These are phyloP conservation scores for Volucella inflata DNA, from an alignment of 2,888 invertebrate genomes.

Conservation along the genomic window DNA sequence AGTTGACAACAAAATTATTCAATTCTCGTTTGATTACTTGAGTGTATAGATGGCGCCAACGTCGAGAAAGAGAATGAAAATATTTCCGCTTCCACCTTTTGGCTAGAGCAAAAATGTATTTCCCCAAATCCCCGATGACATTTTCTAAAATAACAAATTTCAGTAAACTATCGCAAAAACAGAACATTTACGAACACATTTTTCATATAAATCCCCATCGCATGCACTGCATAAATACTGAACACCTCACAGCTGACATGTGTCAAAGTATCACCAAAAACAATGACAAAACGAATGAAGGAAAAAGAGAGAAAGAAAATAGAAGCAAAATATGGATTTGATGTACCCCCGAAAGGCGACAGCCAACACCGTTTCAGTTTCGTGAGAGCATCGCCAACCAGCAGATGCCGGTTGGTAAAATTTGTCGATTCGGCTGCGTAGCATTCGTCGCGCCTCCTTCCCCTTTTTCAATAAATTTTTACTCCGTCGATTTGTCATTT, in stretches of 20 bases:
- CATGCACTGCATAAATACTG: constrained; percentile 49
- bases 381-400: constrained; percentile 65
- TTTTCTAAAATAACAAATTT: not conserved
- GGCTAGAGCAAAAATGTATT: not conserved
- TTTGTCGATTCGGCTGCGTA: constrained; percentile 25
- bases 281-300: not conserved
- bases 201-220: constrained; percentile 6
- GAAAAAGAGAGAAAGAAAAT: not conserved
- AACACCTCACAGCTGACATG: constrained; percentile 68
- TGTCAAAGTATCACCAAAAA: constrained; percentile 52
- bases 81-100: not conserved
- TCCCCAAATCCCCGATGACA: not conserved
- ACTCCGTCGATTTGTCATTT: constrained; percentile 16
- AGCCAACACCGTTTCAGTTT: constrained; percentile 42
- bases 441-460: not conserved
- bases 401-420: constrained; percentile 49
- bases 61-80: not conserved
- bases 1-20: not conserved
- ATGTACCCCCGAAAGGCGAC: constrained; percentile 57
- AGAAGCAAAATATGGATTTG: constrained; percentile 39
- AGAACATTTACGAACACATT: constrained; percentile 4
- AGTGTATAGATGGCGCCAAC: constrained; percentile 19
- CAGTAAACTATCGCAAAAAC: not conserved
- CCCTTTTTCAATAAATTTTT: constrained; percentile 21
- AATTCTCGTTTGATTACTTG: not conserved